Conservation (phyloP, 1,140 invertebrate genomes). For the Meloidogyne floridensis region DNA sequence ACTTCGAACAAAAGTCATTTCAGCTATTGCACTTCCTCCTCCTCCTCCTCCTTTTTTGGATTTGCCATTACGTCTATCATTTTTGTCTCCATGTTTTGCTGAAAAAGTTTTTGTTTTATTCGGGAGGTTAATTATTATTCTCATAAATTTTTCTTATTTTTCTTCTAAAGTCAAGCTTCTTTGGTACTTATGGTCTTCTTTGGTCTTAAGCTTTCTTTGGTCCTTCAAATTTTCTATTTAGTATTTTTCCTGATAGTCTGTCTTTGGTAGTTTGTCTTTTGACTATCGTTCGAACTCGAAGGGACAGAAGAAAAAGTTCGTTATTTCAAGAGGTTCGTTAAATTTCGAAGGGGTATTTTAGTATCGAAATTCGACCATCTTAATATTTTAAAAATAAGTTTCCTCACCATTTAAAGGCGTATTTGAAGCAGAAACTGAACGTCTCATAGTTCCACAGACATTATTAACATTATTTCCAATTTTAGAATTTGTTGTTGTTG, state of each 20-base stretch:
- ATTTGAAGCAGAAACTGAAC: slow-evolving; percentile 6
- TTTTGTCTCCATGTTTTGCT: slow-evolving; percentile 5
- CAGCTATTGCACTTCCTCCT: slow-evolving; percentile 19
- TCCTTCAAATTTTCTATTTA: neutral
- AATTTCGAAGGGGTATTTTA: too few species aligned
- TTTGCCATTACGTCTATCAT: slow-evolving; percentile 14
- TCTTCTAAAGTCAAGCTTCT: neutral
- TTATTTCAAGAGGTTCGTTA: too few species aligned
- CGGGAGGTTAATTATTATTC: too few species aligned
- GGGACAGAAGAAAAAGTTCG: too few species aligned
- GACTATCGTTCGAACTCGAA: too few species aligned
- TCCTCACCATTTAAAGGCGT: neutral
- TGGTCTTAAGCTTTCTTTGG: neutral
- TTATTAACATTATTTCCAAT: neutral
- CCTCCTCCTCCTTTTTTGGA: slow-evolving; percentile 18
- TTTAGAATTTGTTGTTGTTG: slow-evolving; percentile 16
- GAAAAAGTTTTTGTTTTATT: too few species aligned
- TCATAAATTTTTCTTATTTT: neutral
- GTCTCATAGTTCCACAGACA: neutral
- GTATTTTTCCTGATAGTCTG: too few species aligned
- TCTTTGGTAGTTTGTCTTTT: too few species aligned
- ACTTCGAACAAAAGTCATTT: slow-evolving; percentile 27
- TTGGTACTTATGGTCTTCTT: neutral
- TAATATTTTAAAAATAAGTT: neutral
- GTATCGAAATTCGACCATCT: too few species aligned